Base-by-base conservation (phyloP, 2,113 vertebrate genomes). In the Carassius carassius region DNA sequence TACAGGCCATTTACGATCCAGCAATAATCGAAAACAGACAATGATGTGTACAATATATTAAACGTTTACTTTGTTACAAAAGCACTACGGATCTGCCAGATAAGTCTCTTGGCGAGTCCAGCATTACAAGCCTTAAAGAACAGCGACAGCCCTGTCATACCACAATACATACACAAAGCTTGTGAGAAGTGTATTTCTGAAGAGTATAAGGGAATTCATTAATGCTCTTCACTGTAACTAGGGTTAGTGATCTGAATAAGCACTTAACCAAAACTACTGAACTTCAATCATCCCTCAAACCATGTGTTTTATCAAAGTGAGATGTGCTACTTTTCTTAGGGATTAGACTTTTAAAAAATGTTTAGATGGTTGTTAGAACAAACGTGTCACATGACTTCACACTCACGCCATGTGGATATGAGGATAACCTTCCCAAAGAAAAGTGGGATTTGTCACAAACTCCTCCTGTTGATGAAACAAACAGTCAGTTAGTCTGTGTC, bases 401-500 rank as follows among this genome's bases (percentile, higher is more conserved):
- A 94, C 96, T 95, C 95, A 96, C 95, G 94, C 94, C 96, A 97
- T 97, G 86, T 86, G 91, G 80, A 91, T 93, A 90, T 94, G 95
- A 76, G 95, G 95, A 86, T 96, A 97, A 82, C 93, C 92, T 88
- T 95, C 95, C 96, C 96, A 97, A 77, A 96, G 88, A 85, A 94
- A 95, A 1, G 94, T 94, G 11, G 94, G 94, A 84, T 96, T 95
- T 62, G 92, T 94, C 77, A 92, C 91, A 86, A 96, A 96, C 89
- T 96, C 94, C 91, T 96, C 96, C 95, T 96, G 88, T 77, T 11
- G 76, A 90, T 13, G 69, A 69, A 83, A 11, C 3, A 79, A 11
- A 21, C 21, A 81, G 80, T 82, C 5, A 44, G 23, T 78, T 12
- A 35, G 2, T 25, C 1, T n/a, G 44, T n/a, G 37, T 21, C 29